Conservation (phyloP, 2,113 vertebrate genomes). For the Geococcyx californianus region DNA sequence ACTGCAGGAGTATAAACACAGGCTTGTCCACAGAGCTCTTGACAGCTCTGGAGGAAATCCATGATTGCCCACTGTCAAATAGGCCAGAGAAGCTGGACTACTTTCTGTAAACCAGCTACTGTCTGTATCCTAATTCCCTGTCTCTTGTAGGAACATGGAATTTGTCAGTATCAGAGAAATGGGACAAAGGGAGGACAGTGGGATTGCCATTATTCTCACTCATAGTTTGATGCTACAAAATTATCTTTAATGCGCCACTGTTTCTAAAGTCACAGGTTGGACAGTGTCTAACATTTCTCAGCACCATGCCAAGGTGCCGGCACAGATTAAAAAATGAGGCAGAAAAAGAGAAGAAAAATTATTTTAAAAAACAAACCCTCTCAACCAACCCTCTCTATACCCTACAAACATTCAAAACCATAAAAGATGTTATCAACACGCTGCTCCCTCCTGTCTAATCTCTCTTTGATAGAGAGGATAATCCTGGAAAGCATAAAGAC, state of each 20-base stretch:
- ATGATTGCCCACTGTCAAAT: not conserved
- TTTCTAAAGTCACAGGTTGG: not conserved
- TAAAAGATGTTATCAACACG: not conserved
- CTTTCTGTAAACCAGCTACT: not conserved
- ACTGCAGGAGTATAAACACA: slow-evolving; percentile 57
- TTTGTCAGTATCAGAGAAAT: not conserved
- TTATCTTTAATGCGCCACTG: not conserved
- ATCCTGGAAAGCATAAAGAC: not conserved
- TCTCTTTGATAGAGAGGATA: not conserved
- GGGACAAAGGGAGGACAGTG: not conserved
- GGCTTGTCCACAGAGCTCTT: slow-evolving; percentile 6
- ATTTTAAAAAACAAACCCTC: not conserved
- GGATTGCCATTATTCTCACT: not conserved
- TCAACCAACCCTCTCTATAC: not conserved
- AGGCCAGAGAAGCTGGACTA: not conserved
- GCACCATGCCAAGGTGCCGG: not conserved
- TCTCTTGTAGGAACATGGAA: not conserved
- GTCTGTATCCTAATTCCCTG: not conserved
- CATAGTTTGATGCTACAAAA: not conserved
- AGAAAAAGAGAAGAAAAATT: not conserved
- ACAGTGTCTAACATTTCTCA: not conserved
- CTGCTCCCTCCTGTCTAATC: not conserved
- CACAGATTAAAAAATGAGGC: not conserved
- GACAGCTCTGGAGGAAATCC: slow-evolving; percentile 46
- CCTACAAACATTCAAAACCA: not conserved